A percentile compares a stretch with the other conserved stretches of the same genome.
phyloP scores from a whole-genome alignment of 2,797 vertebrate genomes.

The Tiaroga cobitis region DNA sequence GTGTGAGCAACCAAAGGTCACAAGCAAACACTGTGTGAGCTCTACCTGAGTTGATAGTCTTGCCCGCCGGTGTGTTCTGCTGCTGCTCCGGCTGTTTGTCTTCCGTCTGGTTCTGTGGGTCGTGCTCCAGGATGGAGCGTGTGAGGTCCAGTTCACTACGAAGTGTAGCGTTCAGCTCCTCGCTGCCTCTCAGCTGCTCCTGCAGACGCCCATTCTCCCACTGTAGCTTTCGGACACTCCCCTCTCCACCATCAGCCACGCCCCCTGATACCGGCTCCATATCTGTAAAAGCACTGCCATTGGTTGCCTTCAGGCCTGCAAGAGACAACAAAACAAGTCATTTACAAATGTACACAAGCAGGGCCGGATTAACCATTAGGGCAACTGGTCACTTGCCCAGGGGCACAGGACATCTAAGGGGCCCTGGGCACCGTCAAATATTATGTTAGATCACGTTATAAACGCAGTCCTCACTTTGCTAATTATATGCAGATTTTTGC shows the following conservation, averaged over 20 bases:
- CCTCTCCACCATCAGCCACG: conserved; percentile 13
- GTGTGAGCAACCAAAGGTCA: neutral
- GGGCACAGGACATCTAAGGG: too few relatives aligned
- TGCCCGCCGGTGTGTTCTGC: conserved; percentile 21
- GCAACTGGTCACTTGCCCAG: too few relatives aligned
- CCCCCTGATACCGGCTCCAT: conserved; percentile 60
- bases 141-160: conserved; percentile 80
- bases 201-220: conserved; percentile 75
- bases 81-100: conserved; percentile 5
- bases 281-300: conserved; percentile 43
- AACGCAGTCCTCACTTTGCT: too few relatives aligned
- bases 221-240: conserved; percentile 69
- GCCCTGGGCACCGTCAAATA: too few relatives aligned
- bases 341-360: neutral
- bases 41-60: conserved; percentile 69
- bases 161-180: conserved; percentile 76
- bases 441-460: too few relatives aligned
- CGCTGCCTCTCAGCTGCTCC: conserved; percentile 76
- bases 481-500: too few relatives aligned
- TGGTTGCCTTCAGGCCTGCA: conserved; percentile 34
- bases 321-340: neutral
- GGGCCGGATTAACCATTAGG: too few relatives aligned
- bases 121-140: conserved; percentile 70
- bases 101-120: conserved; percentile 7
- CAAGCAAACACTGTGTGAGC: neutral